These are phyloP conservation scores for Fabriciana adippe DNA, from an alignment of 2,888 invertebrate genomes.

Conservation along the genomic window DNA sequence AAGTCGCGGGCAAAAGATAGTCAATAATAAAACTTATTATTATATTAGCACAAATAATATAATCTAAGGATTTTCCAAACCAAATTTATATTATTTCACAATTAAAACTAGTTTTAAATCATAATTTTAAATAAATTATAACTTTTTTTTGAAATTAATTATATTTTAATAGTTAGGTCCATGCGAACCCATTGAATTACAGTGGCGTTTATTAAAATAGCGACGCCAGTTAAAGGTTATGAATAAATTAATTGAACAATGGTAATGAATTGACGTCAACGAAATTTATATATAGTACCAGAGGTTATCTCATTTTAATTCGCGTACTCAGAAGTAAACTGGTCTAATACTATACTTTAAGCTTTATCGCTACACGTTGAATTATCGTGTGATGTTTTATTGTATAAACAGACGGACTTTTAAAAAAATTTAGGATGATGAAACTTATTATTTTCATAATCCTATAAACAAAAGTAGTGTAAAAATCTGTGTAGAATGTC, in stretches of 20 bases:
- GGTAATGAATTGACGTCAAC: slow-evolving; percentile 47
- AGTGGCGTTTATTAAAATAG: no score
- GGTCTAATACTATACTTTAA: slow-evolving; percentile 59
- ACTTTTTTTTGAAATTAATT: no score
- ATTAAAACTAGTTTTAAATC: no score
- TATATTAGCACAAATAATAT: no score
- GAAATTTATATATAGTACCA: slow-evolving; percentile 33
- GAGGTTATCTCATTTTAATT: slow-evolving; percentile 58
- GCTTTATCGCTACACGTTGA: slow-evolving; percentile 47
- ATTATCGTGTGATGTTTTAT: slow-evolving; percentile 45
- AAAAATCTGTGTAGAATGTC: no score
- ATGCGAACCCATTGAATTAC: no score
- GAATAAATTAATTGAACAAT: slow-evolving; percentile 9
- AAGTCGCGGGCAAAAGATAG: no score
- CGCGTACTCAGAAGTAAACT: slow-evolving; percentile 49
- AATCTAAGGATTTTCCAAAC: no score
- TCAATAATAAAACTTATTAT: no score
- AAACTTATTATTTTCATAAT: slow-evolving; percentile 35
- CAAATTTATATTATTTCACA: no score
- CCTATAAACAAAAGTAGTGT: neutral
- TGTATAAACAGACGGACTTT: slow-evolving; percentile 32
- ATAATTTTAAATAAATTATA: no score
- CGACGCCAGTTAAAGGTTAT: slow-evolving; percentile 6
- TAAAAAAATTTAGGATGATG: slow-evolving; percentile 37
- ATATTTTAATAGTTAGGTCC: no score